Evolutionary conservation across 2,113 vertebrate genomes (phyloP), one percentile per base, ranked within the genome.

Genomic region (Oryzias celebensis): DNA sequence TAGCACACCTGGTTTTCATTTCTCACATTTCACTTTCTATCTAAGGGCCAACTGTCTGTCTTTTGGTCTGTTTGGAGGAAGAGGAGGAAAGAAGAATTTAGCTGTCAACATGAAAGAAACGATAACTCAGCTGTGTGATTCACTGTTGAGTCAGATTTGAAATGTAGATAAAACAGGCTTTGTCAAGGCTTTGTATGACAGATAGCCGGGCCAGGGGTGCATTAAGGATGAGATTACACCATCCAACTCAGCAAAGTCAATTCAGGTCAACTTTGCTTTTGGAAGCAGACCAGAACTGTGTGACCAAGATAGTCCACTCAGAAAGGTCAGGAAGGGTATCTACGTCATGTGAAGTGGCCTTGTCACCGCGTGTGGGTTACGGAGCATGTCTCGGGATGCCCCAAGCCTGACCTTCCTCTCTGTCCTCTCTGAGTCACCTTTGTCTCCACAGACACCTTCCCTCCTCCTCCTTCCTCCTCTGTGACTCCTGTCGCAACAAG

Each of bases 361-460:
- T 58, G 81, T 78, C 75, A 80, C 64, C 65, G 24, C 28, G 72
- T 75, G 56, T 51, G 62, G 52, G 49, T 85, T 75, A 62, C 54
- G 52, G 65, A 66, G 62, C 71, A 31, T 83, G 87, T 86, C 73
- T 85, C 75, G 74, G 68, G 62, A 66, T 87, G 91, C 80, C 91
- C 90, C 57, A 62, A 48, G 71, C 65, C 66, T 82, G 84, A 92
- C 90, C 89, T 84, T 71, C 65, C 7, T 65, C 73, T 73, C 75
- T 74, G 77, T 87, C 81, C 80, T 82, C 81, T 84, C 81, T 90
- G 88, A 87, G 90, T 89, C 88, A 89, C 77, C 74, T 84, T 75
- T 88, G 87, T 89, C 85, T 90, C 77, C 75, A 85, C 86, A 89
- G 86, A 89, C 89, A 90, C 87, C 83, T 88, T 82, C 69, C 70